These are phyloP conservation scores for Cynocephalus volans DNA, from an alignment of 2,113 vertebrate genomes.

Conservation along the genomic window DNA sequence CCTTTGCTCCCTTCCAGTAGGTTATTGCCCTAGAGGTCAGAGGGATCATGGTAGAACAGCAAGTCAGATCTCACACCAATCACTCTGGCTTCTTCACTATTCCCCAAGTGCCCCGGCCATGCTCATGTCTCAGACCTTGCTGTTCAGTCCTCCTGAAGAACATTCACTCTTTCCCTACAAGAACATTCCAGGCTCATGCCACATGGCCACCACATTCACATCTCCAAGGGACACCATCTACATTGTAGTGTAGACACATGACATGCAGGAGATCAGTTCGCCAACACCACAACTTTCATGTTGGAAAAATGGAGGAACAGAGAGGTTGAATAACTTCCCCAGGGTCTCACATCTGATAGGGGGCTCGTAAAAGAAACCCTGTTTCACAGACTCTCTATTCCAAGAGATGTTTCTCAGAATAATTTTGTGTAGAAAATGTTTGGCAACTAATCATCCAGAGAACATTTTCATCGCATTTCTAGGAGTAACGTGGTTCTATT, in stretches of 20 bases:
- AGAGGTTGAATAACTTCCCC: neutral
- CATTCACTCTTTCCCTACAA: no score
- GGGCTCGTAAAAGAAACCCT: neutral
- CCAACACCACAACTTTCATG: neutral
- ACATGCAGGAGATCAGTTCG: neutral
- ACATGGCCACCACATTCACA: neutral
- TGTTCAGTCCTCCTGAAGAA: neutral
- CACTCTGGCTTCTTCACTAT: neutral
- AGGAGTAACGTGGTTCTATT: neutral
- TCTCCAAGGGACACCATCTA: no score
- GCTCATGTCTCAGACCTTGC: neutral
- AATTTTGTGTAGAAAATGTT: constrained; percentile 32
- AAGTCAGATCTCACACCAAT: neutral
- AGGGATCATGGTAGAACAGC: neutral
- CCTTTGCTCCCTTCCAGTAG: neutral
- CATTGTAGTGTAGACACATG: neutral
- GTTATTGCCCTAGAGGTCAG: neutral
- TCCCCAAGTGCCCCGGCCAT: neutral
- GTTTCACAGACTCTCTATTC: neutral
- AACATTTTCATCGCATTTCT: neutral
- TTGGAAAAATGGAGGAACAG: neutral
- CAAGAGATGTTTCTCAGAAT: neutral
- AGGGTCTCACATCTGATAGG: neutral
- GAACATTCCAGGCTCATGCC: neutral
- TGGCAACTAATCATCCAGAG: constrained; percentile 7